phyloP scores from a whole-genome alignment of 1,140 invertebrate species.

The Lanistes nyassanus region DNA sequence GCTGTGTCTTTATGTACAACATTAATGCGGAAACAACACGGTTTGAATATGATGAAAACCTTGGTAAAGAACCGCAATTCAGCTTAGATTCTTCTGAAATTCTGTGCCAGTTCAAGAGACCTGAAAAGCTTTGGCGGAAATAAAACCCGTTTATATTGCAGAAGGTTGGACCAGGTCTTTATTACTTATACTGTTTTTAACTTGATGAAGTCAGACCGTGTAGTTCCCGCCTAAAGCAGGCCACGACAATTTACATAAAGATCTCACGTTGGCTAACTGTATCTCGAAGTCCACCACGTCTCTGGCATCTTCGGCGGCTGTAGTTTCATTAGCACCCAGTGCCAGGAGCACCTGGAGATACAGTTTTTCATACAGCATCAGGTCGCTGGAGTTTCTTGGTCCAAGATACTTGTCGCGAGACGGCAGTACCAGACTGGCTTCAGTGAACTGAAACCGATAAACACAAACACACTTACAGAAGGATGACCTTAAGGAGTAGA shows the following conservation, averaged over 20 bases:
- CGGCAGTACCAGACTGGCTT: conserved; percentile 81
- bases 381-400: conserved; percentile 68
- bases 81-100: too few relatives aligned
- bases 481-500: not conserved
- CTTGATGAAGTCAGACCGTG: too few relatives aligned
- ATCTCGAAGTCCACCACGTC: conserved; percentile 81
- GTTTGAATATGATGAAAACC: too few relatives aligned
- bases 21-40: too few relatives aligned
- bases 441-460: conserved; percentile 76
- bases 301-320: conserved; percentile 75
- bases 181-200: too few relatives aligned
- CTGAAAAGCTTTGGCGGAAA: too few relatives aligned
- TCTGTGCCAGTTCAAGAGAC: too few relatives aligned
- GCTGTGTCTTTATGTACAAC: too few relatives aligned
- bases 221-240: not conserved
- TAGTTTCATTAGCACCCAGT: conserved; percentile 73
- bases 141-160: too few relatives aligned
- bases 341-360: conserved; percentile 81
- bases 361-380: conserved; percentile 80
- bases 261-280: conserved; percentile 77
- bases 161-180: too few relatives aligned
- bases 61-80: too few relatives aligned
- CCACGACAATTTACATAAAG: not conserved
- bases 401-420: conserved; percentile 83
- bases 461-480: not conserved